These are phyloP conservation scores for Tenthredo scrophulariae DNA, from an alignment of 2,888 invertebrate genomes.

Conservation along the genomic window DNA sequence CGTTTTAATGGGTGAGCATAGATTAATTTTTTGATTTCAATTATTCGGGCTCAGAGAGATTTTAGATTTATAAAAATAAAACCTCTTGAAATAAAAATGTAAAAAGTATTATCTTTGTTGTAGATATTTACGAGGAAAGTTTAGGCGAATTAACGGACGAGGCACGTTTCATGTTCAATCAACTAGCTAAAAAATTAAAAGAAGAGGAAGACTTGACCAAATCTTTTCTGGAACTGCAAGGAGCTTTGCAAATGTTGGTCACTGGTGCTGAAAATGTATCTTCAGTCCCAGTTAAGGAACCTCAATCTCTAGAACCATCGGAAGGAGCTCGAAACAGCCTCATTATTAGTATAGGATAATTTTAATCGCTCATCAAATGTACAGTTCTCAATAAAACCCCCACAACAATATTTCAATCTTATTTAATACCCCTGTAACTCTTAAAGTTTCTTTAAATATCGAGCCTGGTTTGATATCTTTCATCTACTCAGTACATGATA, in stretches of 20 bases:
- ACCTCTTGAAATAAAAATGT: background rate
- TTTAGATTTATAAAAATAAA: background rate
- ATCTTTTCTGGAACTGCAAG: slow-evolving; percentile 84
- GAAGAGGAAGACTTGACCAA: slow-evolving; percentile 86
- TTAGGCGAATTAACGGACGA: slow-evolving; percentile 83
- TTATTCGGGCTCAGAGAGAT: background rate
- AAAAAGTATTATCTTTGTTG: slow-evolving; percentile 53
- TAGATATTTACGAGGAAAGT: slow-evolving; percentile 85
- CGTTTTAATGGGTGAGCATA: slow-evolving; percentile 83
- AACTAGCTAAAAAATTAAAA: slow-evolving; percentile 82
- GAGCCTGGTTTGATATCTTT: background rate
- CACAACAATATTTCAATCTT: slow-evolving; percentile 28
- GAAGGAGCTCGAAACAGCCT: slow-evolving; percentile 78
- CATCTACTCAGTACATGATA: background rate
- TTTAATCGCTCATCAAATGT: slow-evolving; percentile 2
- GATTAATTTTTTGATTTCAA: background rate
- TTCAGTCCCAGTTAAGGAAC: slow-evolving; percentile 62
- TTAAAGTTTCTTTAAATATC: background rate
- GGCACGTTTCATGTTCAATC: slow-evolving; percentile 82
- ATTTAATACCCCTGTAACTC: slow-evolving; percentile 58
- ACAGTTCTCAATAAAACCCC: slow-evolving; percentile 42
- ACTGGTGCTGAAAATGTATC: slow-evolving; percentile 79
- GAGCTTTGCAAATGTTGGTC: slow-evolving; percentile 84
- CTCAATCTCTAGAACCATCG: slow-evolving; percentile 68
- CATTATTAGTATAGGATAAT: slow-evolving; percentile 68